phyloP scores from a whole-genome alignment of 2,113 vertebrate genomes.

The Oriolus oriolus region DNA sequence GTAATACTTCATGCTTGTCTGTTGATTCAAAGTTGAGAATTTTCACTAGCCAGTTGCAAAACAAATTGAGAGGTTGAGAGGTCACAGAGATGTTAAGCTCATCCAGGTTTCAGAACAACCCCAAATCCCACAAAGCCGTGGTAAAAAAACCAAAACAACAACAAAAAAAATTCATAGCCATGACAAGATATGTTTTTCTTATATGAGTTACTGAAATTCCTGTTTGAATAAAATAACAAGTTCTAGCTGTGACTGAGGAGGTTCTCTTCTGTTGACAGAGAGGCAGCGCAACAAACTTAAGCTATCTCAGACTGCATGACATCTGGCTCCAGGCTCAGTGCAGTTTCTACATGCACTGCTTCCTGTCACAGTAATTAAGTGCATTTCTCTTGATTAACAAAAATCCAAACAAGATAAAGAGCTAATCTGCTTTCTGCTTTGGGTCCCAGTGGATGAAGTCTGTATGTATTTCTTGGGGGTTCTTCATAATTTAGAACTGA shows the following conservation, averaged over 20 bases:
- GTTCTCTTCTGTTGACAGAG: constrained; percentile 6
- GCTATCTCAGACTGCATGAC: constrained; percentile 28
- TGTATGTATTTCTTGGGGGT: background rate
- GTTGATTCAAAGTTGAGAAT: background rate
- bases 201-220: background rate
- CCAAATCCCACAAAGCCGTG: background rate
- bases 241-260: background rate
- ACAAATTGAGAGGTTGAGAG: background rate
- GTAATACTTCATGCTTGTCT: background rate
- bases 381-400: constrained; percentile 66
- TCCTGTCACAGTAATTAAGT: constrained; percentile 65
- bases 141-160: background rate
- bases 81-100: background rate
- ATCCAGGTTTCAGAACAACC: background rate
- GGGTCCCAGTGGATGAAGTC: constrained; percentile 13
- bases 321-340: constrained; percentile 50
- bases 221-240: background rate
- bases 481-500: background rate
- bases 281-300: constrained; percentile 14
- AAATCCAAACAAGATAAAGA: constrained; percentile 62
- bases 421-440: constrained; percentile 62
- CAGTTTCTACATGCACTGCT: constrained; percentile 45
- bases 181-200: background rate
- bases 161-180: background rate
- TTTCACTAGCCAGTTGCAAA: background rate